A percentile compares a stretch with the other conserved stretches of the same genome.
These are phyloP conservation scores for Holothuria scabra DNA, from an alignment of 53 echinoderm and acorn worm genomes.

Conservation along the genomic window DNA sequence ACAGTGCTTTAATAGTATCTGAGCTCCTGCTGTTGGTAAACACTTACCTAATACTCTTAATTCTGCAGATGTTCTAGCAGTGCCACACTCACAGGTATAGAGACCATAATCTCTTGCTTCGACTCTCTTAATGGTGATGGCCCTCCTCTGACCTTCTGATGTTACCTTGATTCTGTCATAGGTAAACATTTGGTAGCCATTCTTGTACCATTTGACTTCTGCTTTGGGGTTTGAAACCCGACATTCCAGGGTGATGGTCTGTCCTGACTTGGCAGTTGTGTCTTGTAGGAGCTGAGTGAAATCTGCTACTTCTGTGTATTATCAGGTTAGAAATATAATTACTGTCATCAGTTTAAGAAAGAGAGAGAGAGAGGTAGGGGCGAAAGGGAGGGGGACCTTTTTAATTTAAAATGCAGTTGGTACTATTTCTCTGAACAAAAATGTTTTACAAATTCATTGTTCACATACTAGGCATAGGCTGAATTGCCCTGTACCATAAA, in stretches of 20 bases:
- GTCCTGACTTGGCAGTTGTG: slow-evolving; percentile 85
- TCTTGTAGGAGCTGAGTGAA: slow-evolving; percentile 87
- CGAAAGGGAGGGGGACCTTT: not conserved
- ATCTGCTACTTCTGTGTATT: slow-evolving; percentile 87
- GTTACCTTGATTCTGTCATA: slow-evolving; percentile 78
- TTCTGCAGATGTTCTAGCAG: slow-evolving; percentile 65
- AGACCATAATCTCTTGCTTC: slow-evolving; percentile 84
- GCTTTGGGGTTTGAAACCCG: slow-evolving; percentile 94
- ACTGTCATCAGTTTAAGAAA: not conserved
- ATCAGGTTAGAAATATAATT: not conserved
- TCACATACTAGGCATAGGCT: too few relatives aligned
- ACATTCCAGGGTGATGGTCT: slow-evolving; percentile 89
- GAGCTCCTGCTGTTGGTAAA: not conserved
- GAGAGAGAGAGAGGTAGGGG: not conserved
- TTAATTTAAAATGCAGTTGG: not conserved
- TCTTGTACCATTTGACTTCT: slow-evolving; percentile 87
- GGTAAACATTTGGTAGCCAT: slow-evolving; percentile 83
- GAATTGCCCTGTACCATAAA: too few relatives aligned
- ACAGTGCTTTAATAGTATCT: too few relatives aligned
- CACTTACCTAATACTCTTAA: slow-evolving; percentile 84
- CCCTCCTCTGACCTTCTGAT: slow-evolving; percentile 91
- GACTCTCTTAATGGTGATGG: slow-evolving; percentile 69
- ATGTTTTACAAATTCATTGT: too few relatives aligned
- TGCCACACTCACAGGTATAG: slow-evolving; percentile 80
- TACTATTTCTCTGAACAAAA: not conserved